A percentile compares a stretch with the other conserved stretches of the same genome.
phyloP scores from a whole-genome alignment of 2,113 vertebrate species.

The Raphicerus campestris region DNA sequence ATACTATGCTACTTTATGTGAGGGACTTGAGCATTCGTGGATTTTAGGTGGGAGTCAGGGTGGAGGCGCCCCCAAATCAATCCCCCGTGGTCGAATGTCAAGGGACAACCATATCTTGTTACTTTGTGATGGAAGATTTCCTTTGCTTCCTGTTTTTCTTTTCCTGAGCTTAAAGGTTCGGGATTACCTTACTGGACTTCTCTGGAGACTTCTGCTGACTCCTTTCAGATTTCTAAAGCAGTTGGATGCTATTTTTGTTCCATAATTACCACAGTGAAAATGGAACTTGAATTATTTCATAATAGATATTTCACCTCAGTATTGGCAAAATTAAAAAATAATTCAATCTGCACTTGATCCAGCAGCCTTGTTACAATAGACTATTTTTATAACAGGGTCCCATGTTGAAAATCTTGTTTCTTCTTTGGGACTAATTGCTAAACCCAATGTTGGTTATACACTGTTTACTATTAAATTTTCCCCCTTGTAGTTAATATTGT shows the following conservation, averaged over 20 bases:
- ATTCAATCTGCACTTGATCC: background rate
- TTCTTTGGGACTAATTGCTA: conserved; percentile 30
- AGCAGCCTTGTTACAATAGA: background rate
- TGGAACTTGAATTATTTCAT: conserved; percentile 28
- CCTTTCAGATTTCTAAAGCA: conserved; percentile 16
- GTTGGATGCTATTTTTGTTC: conserved; percentile 42
- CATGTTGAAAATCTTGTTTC: background rate
- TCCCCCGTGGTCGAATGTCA: background rate
- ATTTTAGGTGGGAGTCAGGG: background rate
- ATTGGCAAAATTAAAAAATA: background rate
- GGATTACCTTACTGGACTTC: conserved; percentile 25
- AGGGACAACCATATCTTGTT: background rate
- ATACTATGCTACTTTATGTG: background rate
- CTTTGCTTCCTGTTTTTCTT: background rate
- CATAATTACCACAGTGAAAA: background rate
- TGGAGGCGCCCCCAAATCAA: background rate
- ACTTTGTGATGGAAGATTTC: background rate
- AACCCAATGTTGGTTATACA: background rate
- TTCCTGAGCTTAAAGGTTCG: background rate
- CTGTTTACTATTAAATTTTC: conserved; percentile 55
- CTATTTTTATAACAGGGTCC: background rate
- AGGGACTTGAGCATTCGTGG: background rate
- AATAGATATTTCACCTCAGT: conserved; percentile 7
- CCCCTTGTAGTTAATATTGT: conserved; percentile 38
- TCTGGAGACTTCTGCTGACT: background rate